Percentiles rank a stretch among this genome's conserved stretches.
Evolutionary conservation across 2,113 vertebrate genomes (phyloP).

Genomic region (Origma solitaria): DNA sequence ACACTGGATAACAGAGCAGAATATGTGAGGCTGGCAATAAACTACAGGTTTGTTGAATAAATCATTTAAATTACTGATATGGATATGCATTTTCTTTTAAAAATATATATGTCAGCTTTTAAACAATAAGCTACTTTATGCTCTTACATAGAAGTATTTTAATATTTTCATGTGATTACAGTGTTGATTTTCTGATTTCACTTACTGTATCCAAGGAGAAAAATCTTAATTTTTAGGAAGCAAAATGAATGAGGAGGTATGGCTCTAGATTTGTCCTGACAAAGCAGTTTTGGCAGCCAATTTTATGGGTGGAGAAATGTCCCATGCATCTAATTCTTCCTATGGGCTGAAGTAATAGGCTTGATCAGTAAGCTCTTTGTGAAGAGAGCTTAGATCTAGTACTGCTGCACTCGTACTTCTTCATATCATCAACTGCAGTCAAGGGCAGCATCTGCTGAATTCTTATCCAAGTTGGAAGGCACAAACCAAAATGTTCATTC

Average conservation of each 20-base stretch:
- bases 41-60: slow-evolving; percentile 84
- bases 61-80: neutral
- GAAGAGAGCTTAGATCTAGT: neutral
- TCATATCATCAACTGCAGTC: neutral
- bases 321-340: neutral
- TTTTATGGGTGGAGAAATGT: neutral
- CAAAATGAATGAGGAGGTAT: neutral
- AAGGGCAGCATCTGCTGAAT: neutral
- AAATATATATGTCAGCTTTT: neutral
- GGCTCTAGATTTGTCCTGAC: neutral
- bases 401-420: neutral
- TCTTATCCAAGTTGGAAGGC: neutral
- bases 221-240: neutral
- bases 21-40: slow-evolving; percentile 94
- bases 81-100: neutral
- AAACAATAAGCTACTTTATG: neutral
- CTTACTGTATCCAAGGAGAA: neutral
- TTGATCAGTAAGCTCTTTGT: neutral
- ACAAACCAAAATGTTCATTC: neutral
- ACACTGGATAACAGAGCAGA: slow-evolving; percentile 92
- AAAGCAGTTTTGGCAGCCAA: neutral
- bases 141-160: neutral
- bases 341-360: neutral
- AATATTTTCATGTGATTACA: neutral
- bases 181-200: neutral